Conservation (phyloP, 2,888 invertebrate species). For the Mimachlamys varia region DNA sequence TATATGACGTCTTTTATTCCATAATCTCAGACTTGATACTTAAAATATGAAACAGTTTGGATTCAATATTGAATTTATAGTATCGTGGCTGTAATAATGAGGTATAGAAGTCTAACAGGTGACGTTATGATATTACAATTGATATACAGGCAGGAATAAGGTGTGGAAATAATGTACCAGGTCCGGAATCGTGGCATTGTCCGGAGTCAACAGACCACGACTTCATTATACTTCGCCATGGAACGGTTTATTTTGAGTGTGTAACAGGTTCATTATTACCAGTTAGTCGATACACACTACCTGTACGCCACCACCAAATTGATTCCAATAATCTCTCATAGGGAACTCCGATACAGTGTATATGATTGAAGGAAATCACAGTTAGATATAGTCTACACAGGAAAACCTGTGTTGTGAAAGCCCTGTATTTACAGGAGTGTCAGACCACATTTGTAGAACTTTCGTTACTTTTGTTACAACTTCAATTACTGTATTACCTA, state of each 20-base stretch:
- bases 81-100: no score
- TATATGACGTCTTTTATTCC: no score
- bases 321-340: neutral
- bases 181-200: neutral
- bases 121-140: neutral
- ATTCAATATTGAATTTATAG: no score
- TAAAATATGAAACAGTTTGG: no score
- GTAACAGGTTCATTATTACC: neutral
- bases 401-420: no score
- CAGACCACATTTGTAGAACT: no score
- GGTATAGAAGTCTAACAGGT: no score
- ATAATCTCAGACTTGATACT: no score
- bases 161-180: neutral
- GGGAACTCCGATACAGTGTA: neutral
- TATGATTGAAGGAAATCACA: neutral
- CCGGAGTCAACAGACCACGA: neutral
- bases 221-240: neutral
- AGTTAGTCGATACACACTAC: neutral
- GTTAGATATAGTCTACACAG: no score
- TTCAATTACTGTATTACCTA: neutral
- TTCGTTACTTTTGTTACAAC: no score
- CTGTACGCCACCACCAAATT: no score
- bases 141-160: neutral
- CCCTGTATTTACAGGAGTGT: no score
- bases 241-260: neutral